Conservation (phyloP, 2,113 vertebrate species). For the Vidua macroura region DNA sequence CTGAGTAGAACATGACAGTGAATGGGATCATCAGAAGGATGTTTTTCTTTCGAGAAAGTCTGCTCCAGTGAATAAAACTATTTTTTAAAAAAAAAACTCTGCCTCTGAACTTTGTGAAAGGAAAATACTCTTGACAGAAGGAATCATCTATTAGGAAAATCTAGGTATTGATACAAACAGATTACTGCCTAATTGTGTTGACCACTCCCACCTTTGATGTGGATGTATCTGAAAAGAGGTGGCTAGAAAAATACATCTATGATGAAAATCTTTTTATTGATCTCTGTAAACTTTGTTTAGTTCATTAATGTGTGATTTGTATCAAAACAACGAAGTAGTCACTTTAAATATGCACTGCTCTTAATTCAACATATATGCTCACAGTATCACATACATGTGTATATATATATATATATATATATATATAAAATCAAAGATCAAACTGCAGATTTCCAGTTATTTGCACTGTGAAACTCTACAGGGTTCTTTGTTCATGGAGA, state of each 20-base stretch:
- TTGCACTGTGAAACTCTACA: not conserved
- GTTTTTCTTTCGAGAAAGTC: not conserved
- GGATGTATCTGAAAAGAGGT: not conserved
- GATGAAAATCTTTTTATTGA: not conserved
- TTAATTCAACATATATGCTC: not conserved
- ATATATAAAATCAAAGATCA: not conserved
- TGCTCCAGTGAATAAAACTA: not conserved
- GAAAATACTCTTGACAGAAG: not conserved
- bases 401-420: no score
- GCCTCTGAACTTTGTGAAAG: not conserved
- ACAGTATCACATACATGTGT: not conserved
- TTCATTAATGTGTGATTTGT: not conserved
- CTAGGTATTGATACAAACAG: not conserved
- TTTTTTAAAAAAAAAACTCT: not conserved
- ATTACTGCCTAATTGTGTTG: not conserved
- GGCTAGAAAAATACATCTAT: not conserved
- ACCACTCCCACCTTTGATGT: not conserved
- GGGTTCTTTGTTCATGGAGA: not conserved
- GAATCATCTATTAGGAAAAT: not conserved
- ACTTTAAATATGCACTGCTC: not conserved
- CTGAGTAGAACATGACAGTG: not conserved
- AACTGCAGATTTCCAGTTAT: not conserved
- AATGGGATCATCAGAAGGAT: not conserved
- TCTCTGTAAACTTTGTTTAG: not conserved
- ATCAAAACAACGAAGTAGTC: not conserved